phyloP scores from a whole-genome alignment of 2,888 invertebrate species.

The Scrobipalpa atriplicella region DNA sequence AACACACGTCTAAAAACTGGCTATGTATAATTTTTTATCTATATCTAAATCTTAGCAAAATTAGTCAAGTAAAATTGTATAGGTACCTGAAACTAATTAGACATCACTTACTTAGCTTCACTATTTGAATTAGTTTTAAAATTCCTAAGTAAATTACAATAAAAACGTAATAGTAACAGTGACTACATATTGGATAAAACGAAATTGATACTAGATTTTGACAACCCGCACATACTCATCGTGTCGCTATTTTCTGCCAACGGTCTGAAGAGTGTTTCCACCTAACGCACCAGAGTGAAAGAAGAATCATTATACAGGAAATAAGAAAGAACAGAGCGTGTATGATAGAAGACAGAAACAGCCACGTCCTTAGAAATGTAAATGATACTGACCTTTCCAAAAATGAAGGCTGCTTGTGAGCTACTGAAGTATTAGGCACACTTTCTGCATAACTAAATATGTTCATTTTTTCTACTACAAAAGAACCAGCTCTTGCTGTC shows the following conservation, averaged over 20 bases:
- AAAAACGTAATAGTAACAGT: background rate
- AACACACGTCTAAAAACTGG: background rate
- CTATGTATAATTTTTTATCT: background rate
- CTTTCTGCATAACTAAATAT: constrained; percentile 78
- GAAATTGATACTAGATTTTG: background rate
- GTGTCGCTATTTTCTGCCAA: constrained; percentile 39
- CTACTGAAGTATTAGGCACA: constrained; percentile 69
- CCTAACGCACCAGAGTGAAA: constrained; percentile 52
- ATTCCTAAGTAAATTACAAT: background rate
- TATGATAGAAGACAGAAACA: constrained; percentile 2
- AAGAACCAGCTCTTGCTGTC: constrained; percentile 91
- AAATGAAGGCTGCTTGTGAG: constrained; percentile 77
- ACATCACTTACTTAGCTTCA: background rate
- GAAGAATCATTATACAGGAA: constrained; percentile 18
- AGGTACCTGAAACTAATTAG: background rate
- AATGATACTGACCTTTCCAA: constrained; percentile 66
- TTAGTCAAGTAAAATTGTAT: background rate
- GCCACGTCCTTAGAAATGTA: background rate
- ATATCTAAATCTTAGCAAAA: background rate
- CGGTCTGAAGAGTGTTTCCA: constrained; percentile 45
- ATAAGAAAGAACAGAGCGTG: constrained; percentile 11
- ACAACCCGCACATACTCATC: constrained; percentile 30
- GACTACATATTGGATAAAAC: background rate
- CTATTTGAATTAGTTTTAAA: background rate
- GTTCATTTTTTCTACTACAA: constrained; percentile 91